Evolutionary conservation across 2,113 vertebrate genomes (phyloP).

Genomic region (Callaeas wilsoni): DNA sequence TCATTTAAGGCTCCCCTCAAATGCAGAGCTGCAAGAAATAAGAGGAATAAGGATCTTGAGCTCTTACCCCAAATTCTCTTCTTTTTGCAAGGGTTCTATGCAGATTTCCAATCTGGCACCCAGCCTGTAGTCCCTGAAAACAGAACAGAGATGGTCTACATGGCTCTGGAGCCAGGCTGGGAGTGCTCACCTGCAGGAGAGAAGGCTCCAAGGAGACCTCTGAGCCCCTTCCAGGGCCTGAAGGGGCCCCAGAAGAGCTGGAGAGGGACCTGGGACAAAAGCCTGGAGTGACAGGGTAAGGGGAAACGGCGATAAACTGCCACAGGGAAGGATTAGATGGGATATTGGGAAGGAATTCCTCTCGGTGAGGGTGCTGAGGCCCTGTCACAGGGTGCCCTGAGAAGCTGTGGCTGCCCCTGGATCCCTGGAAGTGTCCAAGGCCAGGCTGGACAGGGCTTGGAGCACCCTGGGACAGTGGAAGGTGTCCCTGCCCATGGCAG

Average conservation of each 20-base stretch:
- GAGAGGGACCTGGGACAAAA: not conserved
- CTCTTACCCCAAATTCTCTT: conserved; percentile 85
- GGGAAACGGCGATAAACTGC: not conserved
- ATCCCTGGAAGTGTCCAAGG: not conserved
- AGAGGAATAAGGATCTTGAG: not conserved
- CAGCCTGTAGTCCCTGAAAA: conserved; percentile 71
- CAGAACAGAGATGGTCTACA: not conserved
- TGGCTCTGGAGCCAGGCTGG: not conserved
- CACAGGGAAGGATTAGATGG: fast-evolving
- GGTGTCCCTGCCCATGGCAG: not conserved
- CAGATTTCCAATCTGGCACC: conserved; percentile 76
- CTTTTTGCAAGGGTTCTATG: conserved; percentile 80
- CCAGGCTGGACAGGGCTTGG: not conserved
- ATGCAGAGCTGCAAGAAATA: not conserved
- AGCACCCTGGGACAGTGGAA: fast-evolving
- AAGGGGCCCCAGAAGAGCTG: not conserved
- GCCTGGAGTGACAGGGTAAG: not conserved
- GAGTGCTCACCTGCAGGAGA: not conserved
- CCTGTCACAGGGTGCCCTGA: not conserved
- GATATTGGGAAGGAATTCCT: not conserved
- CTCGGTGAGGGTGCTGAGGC: fast-evolving
- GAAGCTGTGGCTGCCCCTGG: not conserved
- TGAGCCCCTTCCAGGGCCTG: fast-evolving
- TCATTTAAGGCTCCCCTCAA: not conserved
- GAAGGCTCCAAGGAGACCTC: not conserved